Base-by-base conservation (phyloP, 92 coral and sea anemone genomes). In the Porites lobata region DNA sequence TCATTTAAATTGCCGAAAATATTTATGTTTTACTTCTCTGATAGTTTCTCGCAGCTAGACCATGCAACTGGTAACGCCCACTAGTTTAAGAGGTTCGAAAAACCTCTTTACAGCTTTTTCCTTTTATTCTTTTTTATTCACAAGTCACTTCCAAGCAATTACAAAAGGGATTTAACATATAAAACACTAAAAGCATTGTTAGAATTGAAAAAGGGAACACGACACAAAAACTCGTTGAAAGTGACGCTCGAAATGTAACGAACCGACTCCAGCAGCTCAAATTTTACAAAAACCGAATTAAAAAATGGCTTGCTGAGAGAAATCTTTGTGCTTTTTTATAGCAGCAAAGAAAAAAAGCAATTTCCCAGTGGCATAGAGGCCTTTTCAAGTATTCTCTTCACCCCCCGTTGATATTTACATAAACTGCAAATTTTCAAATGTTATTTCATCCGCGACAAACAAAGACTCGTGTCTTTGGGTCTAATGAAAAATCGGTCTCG, bases 401-500 rank as follows among this genome's bases (percentile, higher is more conserved):
- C 80, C 88, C 77, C 83, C 83, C 29, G 88, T 65, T 76, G 82
- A 74, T 84, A 92, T 91, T 85, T 93, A 83, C 88, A 86, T 89
- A 85, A 75, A 89, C 84, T 74, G 85, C 94, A 84, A 80, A 93
- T 83, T 91, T 90, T 86, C 88, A 84, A 93, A 90, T 86, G 72
- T 82, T 91, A 88, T 95, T 95, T 93, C 90, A 82, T 89, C 83
- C 72, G 52, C 75, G 22, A 32, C 77, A 68, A 89, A 83, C 91
- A 86, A 93, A 88, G 67, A 89, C 75, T 13, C 72, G 58, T 74
- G 90, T 68, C 85, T 87, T 93, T 88, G 61, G 50, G 88, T 73
- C 93, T 93, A 93, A 93, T 95, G 98, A 93, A 93, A 95, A 93
- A 91, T 83, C 96, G 72, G 79, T 66, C 86, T 83, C 82, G 76